phyloP scores from a whole-genome alignment of 2,888 invertebrate species.

The Eucera pruinosa region DNA sequence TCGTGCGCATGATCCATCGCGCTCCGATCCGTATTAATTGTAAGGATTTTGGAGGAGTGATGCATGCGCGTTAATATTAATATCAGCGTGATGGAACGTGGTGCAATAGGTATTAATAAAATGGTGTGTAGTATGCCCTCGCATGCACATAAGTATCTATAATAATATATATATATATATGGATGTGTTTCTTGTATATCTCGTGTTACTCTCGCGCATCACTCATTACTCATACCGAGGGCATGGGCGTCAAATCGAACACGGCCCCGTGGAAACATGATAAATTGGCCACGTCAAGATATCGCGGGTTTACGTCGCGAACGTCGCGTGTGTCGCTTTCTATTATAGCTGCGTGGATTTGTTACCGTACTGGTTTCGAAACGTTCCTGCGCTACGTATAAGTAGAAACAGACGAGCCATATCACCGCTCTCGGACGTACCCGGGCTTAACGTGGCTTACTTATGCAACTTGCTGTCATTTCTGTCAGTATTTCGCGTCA shows the following conservation, averaged over 20 bases:
- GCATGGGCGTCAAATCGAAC: constrained; percentile 24
- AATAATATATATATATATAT: constrained; percentile 14
- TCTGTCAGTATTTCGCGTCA: background rate
- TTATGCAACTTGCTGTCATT: constrained; percentile 20
- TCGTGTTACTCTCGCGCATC: constrained; percentile 59
- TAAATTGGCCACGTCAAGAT: constrained; percentile 43
- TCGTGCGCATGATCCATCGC: constrained; percentile 45
- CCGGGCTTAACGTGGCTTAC: constrained; percentile 30
- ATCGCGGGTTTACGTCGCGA: constrained; percentile 33
- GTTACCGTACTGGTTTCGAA: constrained; percentile 38
- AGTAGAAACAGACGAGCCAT: constrained; percentile 6
- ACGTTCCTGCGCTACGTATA: constrained; percentile 7
- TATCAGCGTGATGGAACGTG: constrained; percentile 78
- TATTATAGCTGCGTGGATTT: constrained; percentile 13
- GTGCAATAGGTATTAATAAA: constrained; percentile 79
- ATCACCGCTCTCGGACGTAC: constrained; percentile 23
- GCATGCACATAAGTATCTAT: constrained; percentile 66
- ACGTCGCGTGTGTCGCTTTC: constrained; percentile 38
- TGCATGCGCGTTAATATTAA: constrained; percentile 83
- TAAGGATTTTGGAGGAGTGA: constrained; percentile 71
- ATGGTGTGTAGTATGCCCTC: constrained; percentile 70
- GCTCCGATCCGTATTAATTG: constrained; percentile 65
- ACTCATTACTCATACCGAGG: constrained; percentile 48
- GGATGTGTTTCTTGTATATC: constrained; percentile 47
- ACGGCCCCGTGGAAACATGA: constrained; percentile 28